Conservation (phyloP, 1,140 invertebrate species). For the Drosophila grimshawi region DNA sequence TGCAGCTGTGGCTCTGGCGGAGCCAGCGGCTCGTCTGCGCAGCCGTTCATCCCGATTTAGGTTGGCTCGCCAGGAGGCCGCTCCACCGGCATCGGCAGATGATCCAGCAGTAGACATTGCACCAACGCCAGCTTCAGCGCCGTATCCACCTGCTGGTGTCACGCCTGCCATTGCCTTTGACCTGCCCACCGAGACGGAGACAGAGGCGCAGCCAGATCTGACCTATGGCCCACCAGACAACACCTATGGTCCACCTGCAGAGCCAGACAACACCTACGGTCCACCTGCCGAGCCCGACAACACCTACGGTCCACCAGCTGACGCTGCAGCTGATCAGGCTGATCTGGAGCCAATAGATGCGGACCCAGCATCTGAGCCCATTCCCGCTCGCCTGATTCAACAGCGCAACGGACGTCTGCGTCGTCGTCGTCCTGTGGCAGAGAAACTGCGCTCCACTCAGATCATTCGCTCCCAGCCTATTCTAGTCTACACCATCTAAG, state of each 20-base stretch:
- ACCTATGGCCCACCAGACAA: slow-evolving; percentile 69
- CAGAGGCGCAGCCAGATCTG: slow-evolving; percentile 73
- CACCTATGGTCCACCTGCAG: slow-evolving; percentile 58
- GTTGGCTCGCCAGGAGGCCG: slow-evolving; percentile 67
- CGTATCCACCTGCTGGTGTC: slow-evolving; percentile 74
- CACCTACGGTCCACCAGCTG: slow-evolving; percentile 67
- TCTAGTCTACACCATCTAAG: slow-evolving; percentile 66
- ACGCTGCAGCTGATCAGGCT: slow-evolving; percentile 41
- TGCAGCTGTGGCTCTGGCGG: slow-evolving; percentile 40
- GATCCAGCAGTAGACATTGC: slow-evolving; percentile 47
- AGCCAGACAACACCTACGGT: slow-evolving; percentile 62
- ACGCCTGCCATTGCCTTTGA: slow-evolving; percentile 75
- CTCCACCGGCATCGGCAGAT: slow-evolving; percentile 30
- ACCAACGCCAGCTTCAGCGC: slow-evolving; percentile 59
- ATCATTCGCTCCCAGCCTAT: slow-evolving; percentile 71
- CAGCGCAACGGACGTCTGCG: slow-evolving; percentile 67
- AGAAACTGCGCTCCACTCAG: slow-evolving; percentile 65
- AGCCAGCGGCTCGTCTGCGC: slow-evolving; percentile 47
- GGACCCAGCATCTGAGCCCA: slow-evolving; percentile 51
- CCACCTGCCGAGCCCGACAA: slow-evolving; percentile 66
- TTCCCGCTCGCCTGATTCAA: slow-evolving; percentile 70
- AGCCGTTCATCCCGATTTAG: slow-evolving; percentile 59
- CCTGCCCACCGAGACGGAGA: slow-evolving; percentile 68
- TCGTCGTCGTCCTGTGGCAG: slow-evolving; percentile 47
- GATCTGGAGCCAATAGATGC: slow-evolving; percentile 38